Evolutionary conservation across 2,797 vertebrate genomes (phyloP), one percentile per base, ranked within the genome.

Genomic region (Gadopsis bispinosus): DNA sequence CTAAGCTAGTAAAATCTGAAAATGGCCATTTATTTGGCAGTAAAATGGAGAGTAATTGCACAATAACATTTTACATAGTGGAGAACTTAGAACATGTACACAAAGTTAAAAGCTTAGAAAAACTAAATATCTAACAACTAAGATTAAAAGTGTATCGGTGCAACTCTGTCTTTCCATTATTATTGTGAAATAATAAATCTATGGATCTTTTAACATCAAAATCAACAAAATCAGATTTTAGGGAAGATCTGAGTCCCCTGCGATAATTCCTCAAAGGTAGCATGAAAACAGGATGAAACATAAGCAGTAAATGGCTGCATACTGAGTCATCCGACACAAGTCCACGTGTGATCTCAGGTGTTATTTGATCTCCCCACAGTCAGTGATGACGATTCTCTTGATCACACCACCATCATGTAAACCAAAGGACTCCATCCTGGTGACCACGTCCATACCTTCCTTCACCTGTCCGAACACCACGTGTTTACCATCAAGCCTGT

Each of bases 381-480:
- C 97, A 22, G 93, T 94, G 80, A 99, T 95, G 68, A 96, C 94
- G 50, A 99, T 96, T 88, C 96, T 99, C 93, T 97, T 98, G 67
- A 97, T 91, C 0, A 97, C 95, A 45, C 97, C 97, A 7, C 98
- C 98, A 16, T 93, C 97, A 31, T 96, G 97, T 56, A 97, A 95
- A 82, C 98, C 98, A 11, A 95, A 96, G 33, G 95, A 94, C 80
- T 99, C 97, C 60, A 99, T 97, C 89, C 95, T 96, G 84, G 93
- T 95, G 77, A 99, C 95, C 0, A 97, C 95, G 0, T 97, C 97
- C 95, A 97, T 96, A 29, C 98, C 98, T 11, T 98, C 97, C 79
- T 93, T 98, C 47, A 99, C 97, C 0, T 96, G 94, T 22, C 98
- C 98, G 39, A 99, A 99, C 71, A 97, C 98, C 35, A 99, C 97